phyloP scores from a whole-genome alignment of 2,888 invertebrate species.

The Dicranocentrus wangi region DNA sequence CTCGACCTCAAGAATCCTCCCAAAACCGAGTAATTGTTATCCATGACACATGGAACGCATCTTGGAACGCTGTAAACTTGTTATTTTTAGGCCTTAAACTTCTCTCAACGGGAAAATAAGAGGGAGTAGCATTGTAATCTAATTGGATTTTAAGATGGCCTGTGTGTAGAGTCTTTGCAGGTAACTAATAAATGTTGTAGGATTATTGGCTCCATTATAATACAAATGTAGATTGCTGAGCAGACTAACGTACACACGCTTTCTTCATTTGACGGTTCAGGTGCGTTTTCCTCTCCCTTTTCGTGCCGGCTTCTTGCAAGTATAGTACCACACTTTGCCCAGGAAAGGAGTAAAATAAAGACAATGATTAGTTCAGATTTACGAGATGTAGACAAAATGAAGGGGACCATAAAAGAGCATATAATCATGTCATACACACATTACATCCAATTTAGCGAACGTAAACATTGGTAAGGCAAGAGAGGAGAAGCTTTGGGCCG shows the following conservation, averaged over 20 bases:
- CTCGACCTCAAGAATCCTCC: background rate
- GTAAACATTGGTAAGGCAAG: background rate
- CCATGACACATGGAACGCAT: background rate
- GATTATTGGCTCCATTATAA: background rate
- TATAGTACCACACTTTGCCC: background rate
- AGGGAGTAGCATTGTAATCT: background rate
- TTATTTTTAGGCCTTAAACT: too few species aligned
- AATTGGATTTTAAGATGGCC: constrained; percentile 23
- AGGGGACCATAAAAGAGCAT: constrained; percentile 26
- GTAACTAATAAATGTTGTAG: constrained; percentile 19
- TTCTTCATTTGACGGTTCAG: background rate
- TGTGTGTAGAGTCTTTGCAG: background rate
- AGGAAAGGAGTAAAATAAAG: background rate
- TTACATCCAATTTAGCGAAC: constrained; percentile 16
- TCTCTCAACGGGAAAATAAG: background rate
- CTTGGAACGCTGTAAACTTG: too few species aligned
- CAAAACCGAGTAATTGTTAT: background rate
- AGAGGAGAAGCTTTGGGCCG: background rate
- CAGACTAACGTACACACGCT: too few species aligned
- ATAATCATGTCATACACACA: constrained; percentile 23
- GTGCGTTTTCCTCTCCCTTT: background rate
- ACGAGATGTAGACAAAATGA: constrained; percentile 47
- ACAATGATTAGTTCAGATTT: constrained; percentile 64
- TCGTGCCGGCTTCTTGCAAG: too few species aligned
- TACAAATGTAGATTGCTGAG: too few species aligned